phyloP scores from a whole-genome alignment of 2,797 vertebrate species.

The Ciconia nigra region DNA sequence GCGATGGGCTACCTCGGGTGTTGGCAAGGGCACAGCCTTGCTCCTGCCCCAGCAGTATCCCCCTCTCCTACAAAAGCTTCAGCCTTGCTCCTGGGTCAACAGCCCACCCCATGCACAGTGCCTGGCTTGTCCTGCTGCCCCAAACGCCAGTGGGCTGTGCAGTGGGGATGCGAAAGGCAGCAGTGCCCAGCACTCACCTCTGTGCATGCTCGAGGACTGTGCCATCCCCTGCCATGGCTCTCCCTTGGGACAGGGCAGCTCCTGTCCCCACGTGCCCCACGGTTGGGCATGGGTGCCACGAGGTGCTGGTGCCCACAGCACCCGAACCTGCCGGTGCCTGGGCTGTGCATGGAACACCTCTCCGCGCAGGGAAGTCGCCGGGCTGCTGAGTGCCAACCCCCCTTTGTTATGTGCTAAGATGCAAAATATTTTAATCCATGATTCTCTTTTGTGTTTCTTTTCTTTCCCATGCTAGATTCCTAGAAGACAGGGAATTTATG shows the following conservation, averaged over 20 bases:
- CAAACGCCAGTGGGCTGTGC: accelerated
- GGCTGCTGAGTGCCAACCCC: slow-evolving; percentile 53
- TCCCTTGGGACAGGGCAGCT: not conserved
- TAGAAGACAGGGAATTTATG: slow-evolving; percentile 85
- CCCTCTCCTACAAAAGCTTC: not conserved
- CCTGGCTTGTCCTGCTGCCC: not conserved
- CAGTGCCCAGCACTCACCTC: accelerated
- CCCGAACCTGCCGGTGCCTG: not conserved
- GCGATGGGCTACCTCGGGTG: no score
- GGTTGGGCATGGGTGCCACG: accelerated
- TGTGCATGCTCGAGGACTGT: accelerated
- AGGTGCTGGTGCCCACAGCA: not conserved
- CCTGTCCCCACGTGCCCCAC: accelerated
- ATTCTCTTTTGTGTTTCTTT: slow-evolving; percentile 71
- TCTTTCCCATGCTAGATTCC: slow-evolving; percentile 82
- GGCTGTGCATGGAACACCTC: not conserved
- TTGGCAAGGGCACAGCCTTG: not conserved
- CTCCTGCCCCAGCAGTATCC: not conserved
- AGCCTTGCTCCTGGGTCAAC: not conserved
- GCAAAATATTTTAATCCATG: slow-evolving; percentile 78
- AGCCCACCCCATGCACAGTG: accelerated
- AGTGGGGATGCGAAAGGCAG: not conserved
- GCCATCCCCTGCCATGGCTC: not conserved
- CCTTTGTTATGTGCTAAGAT: slow-evolving; percentile 72
- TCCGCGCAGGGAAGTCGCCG: not conserved